Evolutionary conservation across 2,113 vertebrate species (phyloP), one percentile per base, ranked within the genome.

Genomic region (Maccullochella peelii): DNA sequence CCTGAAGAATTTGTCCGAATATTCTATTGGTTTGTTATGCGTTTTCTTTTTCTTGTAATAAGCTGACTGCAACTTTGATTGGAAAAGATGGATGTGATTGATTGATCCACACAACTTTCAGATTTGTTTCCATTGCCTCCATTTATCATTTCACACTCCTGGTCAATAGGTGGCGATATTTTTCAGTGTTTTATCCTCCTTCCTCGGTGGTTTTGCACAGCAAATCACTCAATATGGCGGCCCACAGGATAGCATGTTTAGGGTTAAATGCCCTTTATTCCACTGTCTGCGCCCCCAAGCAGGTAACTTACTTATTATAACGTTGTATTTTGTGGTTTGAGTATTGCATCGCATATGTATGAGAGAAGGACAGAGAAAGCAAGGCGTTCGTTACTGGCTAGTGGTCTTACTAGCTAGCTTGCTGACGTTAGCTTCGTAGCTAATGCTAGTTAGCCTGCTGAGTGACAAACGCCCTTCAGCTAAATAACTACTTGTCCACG

Each of bases 261-360:
- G 95, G 95, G 14, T 62, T 94, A 38, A 90, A 90, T 70, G 81
- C 87, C 71, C 85, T 96, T 79, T 88, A 92, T 57, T 89, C 93
- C 10, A 76, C 92, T 4, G 61, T 95, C 30, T 87, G 52, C 23
- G 77, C 84, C 65, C 90, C 91, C 1, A 91, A 92, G 40, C 90
- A 95, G 94, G 95, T 96, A 93, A 75, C 0, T 0, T 30, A 1
- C 8, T 61, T 5, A 3, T 25, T 27, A 0, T 25, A 40, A 8
- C 0, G 0, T 11, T 49, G 1, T 6, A 3, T 40, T 20, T 25
- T 36, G 11, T 52, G 1, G 0, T 12, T 59, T 25, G 5, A 21
- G 1, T 12, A 14, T 59, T 58, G 1, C 0, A 11, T 49, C 0
- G 0, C 12, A 12, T 1, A 47, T 36, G 0, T 27, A 0, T 2